These are phyloP conservation scores for Squalus acanthias DNA, from an alignment of 2,797 vertebrate species.

Conservation along the genomic window DNA sequence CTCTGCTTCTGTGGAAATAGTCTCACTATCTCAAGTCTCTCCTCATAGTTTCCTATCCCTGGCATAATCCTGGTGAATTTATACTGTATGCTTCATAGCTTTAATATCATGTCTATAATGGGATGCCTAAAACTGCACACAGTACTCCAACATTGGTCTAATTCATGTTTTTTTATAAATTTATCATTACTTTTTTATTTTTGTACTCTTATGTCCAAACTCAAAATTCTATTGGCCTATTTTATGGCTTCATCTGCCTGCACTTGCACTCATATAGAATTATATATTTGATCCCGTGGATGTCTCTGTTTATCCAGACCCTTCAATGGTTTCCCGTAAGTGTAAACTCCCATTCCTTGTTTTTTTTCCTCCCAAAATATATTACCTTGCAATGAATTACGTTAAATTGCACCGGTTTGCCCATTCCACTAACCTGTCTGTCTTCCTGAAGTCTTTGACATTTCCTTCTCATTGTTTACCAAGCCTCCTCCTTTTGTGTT, in stretches of 20 bases:
- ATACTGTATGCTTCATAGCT: neutral
- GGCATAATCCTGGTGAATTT: neutral
- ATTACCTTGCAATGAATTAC: neutral
- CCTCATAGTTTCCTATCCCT: neutral
- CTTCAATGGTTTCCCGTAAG: neutral
- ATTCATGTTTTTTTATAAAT: neutral
- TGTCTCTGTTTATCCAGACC: neutral
- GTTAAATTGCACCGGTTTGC: neutral
- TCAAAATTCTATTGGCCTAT: neutral
- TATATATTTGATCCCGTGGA: too few relatives aligned
- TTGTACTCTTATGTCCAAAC: neutral
- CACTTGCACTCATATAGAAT: too few relatives aligned
- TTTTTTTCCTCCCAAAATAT: neutral
- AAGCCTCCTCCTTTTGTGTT: neutral
- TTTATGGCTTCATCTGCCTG: neutral
- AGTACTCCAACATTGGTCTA: neutral
- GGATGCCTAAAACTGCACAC: neutral
- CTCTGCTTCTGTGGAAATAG: too few relatives aligned
- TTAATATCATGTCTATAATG: neutral
- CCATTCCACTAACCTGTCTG: neutral
- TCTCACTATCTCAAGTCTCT: too few relatives aligned
- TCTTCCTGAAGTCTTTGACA: neutral
- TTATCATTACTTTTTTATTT: neutral
- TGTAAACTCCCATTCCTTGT: neutral
- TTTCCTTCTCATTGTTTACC: neutral